Conservation (phyloP, 2,888 invertebrate genomes). For the Nipponacmea schrenckii region DNA sequence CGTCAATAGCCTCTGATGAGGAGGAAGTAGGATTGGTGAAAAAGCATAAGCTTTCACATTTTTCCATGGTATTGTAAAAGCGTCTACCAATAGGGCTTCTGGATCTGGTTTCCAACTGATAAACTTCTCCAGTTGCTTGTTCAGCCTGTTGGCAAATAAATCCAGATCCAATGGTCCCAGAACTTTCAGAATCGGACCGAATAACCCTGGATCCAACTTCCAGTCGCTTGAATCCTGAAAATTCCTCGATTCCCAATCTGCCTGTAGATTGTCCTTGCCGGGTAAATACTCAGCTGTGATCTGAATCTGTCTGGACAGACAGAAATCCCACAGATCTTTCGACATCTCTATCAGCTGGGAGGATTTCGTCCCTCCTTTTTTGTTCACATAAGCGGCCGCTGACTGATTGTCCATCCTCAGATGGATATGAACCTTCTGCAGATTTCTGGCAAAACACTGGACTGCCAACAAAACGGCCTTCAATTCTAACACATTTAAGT, state of each 20-base stretch:
- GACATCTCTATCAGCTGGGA: not conserved
- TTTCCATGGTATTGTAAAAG: slow-evolving; percentile 13
- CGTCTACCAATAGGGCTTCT: slow-evolving; percentile 5
- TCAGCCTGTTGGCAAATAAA: not conserved
- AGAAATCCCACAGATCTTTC: slow-evolving; percentile 7
- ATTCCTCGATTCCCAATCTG: slow-evolving; percentile 5
- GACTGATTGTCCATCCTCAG: slow-evolving; percentile 17
- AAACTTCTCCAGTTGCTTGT: not conserved
- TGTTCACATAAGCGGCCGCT: slow-evolving; percentile 22
- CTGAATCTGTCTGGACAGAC: not conserved
- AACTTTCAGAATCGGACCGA: not conserved
- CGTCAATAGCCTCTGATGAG: slow-evolving; percentile 7
- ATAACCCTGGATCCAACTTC: not conserved
- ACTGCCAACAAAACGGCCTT: slow-evolving; percentile 15
- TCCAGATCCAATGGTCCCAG: not conserved
- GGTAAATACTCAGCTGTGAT: not conserved
- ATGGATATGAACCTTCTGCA: slow-evolving; percentile 14
- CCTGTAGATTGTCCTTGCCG: not conserved
- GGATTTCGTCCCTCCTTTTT: slow-evolving; percentile 16
- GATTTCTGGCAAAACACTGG: slow-evolving; percentile 19
- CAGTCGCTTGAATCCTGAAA: slow-evolving; percentile 11
- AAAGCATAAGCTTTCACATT: slow-evolving; percentile 13
- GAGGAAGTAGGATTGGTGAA: slow-evolving; percentile 19
- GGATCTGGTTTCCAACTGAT: slow-evolving; percentile 21
- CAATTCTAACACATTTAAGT: slow-evolving; percentile 23